Conservation (phyloP, 2,888 invertebrate species). For the Troides oblongomaculatus region DNA sequence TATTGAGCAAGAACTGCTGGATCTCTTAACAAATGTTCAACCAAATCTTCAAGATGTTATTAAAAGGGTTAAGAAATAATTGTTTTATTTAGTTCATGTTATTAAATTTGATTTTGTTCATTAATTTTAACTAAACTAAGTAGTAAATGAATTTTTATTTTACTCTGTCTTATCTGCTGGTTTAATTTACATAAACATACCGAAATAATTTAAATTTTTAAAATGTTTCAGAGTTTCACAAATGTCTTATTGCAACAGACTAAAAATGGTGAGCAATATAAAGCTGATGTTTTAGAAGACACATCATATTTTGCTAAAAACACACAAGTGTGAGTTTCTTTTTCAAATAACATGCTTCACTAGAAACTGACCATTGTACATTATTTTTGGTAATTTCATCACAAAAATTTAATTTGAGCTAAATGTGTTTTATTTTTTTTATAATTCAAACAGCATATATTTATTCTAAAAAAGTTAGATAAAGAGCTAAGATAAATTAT, state of each 20-base stretch:
- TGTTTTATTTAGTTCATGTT: conserved; percentile 13
- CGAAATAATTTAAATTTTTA: not conserved
- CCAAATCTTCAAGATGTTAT: conserved; percentile 81
- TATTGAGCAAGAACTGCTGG: conserved; percentile 72
- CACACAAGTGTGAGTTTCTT: conserved; percentile 77
- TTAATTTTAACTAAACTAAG: not conserved
- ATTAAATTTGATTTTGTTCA: not conserved
- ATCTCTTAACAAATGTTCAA: conserved; percentile 72
- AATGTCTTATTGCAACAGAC: conserved; percentile 78
- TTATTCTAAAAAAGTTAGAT: too few species aligned
- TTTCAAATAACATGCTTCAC: not conserved
- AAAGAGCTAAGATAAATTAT: too few species aligned
- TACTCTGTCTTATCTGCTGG: not conserved
- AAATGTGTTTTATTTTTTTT: too few species aligned
- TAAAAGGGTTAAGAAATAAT: conserved; percentile 74
- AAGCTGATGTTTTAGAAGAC: conserved; percentile 71
- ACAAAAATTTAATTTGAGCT: not conserved
- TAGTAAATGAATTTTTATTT: not conserved
- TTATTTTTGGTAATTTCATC: not conserved
- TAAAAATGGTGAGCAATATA: conserved; percentile 69
- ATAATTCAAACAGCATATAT: too few species aligned
- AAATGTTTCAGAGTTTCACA: conserved; percentile 76
- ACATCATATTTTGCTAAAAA: conserved; percentile 78
- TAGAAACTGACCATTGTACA: not conserved
- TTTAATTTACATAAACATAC: not conserved